phyloP scores from a whole-genome alignment of 2,888 invertebrate species.

The Drosophila pseudotalamancana region DNA sequence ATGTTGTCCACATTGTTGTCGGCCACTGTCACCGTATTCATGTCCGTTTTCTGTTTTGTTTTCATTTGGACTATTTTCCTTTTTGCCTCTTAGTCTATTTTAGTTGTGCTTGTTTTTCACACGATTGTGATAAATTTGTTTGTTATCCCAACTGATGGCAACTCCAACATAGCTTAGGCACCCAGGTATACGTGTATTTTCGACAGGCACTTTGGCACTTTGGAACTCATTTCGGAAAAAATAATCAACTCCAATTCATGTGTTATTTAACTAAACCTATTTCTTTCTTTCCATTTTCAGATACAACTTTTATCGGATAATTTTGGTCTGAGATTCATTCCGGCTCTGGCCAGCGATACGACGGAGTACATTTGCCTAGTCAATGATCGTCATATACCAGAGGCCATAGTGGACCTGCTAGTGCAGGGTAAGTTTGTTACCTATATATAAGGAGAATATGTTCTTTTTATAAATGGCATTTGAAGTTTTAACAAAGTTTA shows the following conservation, averaged over 20 bases:
- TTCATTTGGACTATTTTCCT: not conserved
- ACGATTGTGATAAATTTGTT: conserved; percentile 51
- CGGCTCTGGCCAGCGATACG: conserved; percentile 87
- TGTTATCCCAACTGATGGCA: conserved; percentile 50
- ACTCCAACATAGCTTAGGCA: conserved; percentile 24
- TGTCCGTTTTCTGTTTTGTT: conserved; percentile 27
- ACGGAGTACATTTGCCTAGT: conserved; percentile 89
- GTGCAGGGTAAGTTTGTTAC: conserved; percentile 87
- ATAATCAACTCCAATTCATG: conserved; percentile 7
- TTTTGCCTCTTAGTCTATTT: conserved; percentile 13
- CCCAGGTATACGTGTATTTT: not conserved
- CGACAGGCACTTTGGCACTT: not conserved
- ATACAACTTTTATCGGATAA: conserved; percentile 87
- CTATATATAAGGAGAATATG: not conserved
- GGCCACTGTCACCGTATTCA: conserved; percentile 51
- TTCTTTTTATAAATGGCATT: too few relatives aligned
- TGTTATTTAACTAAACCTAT: not conserved
- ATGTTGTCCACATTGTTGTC: conserved; percentile 63
- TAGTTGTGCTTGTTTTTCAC: conserved; percentile 44
- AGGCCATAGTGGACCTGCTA: conserved; percentile 87
- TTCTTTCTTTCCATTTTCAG: conserved; percentile 65
- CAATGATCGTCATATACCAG: conserved; percentile 88
- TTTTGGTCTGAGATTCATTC: conserved; percentile 87
- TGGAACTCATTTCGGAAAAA: not conserved
- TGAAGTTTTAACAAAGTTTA: too few relatives aligned